Percentiles rank a stretch among this genome's conserved stretches.
These are phyloP conservation scores for Ceratosolen solmsi DNA, from an alignment of 1,140 invertebrate genomes.

Conservation along the genomic window DNA sequence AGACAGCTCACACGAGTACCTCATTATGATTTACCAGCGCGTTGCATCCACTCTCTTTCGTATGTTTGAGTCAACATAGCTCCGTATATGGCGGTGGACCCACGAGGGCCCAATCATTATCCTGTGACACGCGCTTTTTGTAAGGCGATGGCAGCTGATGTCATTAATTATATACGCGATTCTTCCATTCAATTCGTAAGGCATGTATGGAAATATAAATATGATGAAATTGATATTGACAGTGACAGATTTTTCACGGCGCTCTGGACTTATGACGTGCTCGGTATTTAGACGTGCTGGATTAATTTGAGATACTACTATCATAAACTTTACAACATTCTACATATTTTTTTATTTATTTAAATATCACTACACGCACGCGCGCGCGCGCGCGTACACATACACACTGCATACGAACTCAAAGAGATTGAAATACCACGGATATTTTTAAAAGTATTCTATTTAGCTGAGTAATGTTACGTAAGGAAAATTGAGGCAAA, in stretches of 20 bases:
- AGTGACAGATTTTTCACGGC: too few species aligned
- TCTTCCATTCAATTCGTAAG: background rate
- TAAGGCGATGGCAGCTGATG: background rate
- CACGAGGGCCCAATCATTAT: background rate
- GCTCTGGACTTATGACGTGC: too few species aligned
- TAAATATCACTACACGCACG: too few species aligned
- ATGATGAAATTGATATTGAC: too few species aligned
- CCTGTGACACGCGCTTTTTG: conserved; percentile 12
- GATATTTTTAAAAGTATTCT: background rate
- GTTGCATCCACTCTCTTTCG: background rate
- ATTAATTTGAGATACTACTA: too few species aligned
- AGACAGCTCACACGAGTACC: background rate
- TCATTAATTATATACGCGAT: conserved; percentile 9
- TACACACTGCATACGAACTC: too few species aligned
- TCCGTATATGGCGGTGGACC: conserved; percentile 27
- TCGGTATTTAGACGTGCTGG: too few species aligned
- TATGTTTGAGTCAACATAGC: background rate
- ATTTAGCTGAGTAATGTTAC: background rate
- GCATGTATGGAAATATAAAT: too few species aligned
- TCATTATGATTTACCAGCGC: background rate
- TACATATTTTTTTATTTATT: background rate
- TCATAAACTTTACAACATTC: too few species aligned
- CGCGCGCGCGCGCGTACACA: too few species aligned
- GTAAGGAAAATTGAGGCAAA: background rate
- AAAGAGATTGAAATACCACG: background rate